These are phyloP conservation scores for Phanerotoma sp. DNA, from an alignment of 2,888 invertebrate species.

Conservation along the genomic window DNA sequence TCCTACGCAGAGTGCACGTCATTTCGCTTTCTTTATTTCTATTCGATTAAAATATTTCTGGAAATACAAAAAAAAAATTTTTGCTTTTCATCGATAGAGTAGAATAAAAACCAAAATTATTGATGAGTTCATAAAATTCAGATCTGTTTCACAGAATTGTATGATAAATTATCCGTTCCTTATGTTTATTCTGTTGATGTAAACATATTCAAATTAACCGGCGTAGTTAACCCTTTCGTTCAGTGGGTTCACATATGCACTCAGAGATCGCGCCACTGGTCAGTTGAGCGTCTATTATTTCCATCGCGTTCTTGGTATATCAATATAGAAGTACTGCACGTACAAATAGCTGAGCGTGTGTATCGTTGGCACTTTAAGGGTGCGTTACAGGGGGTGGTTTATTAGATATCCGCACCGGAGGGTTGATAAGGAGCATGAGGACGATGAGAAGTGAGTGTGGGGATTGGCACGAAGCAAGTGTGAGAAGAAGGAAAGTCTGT, in stretches of 20 bases:
- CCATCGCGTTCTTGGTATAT: constrained; percentile 32
- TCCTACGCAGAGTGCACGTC: constrained; percentile 30
- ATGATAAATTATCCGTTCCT: no score
- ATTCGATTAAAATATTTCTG: background rate
- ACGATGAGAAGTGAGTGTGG: background rate
- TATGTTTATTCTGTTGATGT: no score
- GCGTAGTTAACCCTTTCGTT: constrained; percentile 49
- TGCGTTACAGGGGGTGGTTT: constrained; percentile 50
- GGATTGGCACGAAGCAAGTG: constrained; percentile 1
- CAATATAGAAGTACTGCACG: constrained; percentile 32
- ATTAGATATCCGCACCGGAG: constrained; percentile 50
- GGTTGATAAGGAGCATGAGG: constrained; percentile 34
- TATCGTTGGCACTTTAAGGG: constrained; percentile 35
- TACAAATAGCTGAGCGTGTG: constrained; percentile 25
- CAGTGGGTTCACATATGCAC: constrained; percentile 41
- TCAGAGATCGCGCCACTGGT: constrained; percentile 53
- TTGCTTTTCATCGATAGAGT: constrained; percentile 6
- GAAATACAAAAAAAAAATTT: no score
- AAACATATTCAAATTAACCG: constrained; percentile 31
- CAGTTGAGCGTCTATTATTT: constrained; percentile 44
- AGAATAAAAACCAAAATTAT: no score
- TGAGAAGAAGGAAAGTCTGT: constrained; percentile 33
- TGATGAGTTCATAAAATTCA: no score
- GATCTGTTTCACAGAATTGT: no score
- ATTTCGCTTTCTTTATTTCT: background rate